These are phyloP conservation scores for Volucella inanis DNA, from an alignment of 2,888 invertebrate species.

Conservation along the genomic window DNA sequence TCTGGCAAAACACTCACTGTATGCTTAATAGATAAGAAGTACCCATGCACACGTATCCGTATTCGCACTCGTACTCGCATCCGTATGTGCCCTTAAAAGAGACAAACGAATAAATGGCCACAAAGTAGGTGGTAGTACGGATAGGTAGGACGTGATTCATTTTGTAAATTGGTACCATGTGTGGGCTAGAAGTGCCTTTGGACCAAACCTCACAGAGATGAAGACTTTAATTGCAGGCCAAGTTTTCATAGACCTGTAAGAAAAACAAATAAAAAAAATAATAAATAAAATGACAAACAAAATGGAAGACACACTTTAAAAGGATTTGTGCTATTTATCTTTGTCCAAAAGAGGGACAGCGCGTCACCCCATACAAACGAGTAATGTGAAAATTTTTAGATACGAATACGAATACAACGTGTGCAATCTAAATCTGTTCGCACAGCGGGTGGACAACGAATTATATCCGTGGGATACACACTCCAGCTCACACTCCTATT, in stretches of 20 bases:
- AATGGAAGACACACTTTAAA: conserved; percentile 37
- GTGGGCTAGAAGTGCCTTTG: conserved; percentile 38
- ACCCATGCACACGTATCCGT: conserved; percentile 15
- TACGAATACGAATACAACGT: conserved; percentile 9
- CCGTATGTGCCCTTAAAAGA: conserved; percentile 24
- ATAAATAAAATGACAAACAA: conserved; percentile 1
- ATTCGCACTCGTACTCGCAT: too few relatives aligned
- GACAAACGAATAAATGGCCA: conserved; percentile 66
- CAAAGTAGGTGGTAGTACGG: conserved; percentile 57
- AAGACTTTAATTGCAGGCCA: conserved; percentile 68
- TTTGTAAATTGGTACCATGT: conserved; percentile 67
- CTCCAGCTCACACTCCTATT: neutral
- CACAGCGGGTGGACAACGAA: conserved; percentile 66
- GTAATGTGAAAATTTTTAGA: conserved; percentile 44
- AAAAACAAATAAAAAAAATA: conserved; percentile 1
- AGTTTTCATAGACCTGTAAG: conserved; percentile 35
- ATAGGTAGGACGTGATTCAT: conserved; percentile 70
- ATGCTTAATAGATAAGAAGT: conserved; percentile 59
- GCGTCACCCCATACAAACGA: conserved; percentile 25
- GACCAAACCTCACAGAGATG: conserved; percentile 3
- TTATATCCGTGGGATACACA: conserved; percentile 36
- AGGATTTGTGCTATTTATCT: conserved; percentile 70
- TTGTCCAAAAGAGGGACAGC: conserved; percentile 57
- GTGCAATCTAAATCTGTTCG: conserved; percentile 57
- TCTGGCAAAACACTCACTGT: neutral